Base-by-base conservation (phyloP, 2,113 vertebrate genomes). In the Parus major region DNA sequence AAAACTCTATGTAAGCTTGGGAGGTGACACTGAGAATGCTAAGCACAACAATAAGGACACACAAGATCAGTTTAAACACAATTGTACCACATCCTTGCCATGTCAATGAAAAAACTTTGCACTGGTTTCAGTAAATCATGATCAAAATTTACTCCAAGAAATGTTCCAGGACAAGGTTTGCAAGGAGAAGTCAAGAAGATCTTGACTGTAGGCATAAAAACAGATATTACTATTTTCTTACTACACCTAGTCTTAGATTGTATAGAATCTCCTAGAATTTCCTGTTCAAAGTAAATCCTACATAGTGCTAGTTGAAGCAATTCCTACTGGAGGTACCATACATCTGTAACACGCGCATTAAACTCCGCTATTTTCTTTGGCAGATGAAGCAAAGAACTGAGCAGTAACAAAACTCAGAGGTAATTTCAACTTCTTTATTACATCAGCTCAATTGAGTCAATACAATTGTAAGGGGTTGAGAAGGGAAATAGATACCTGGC, bases 241-340 rank as follows among this genome's bases (percentile, higher is more conserved):
- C 24, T 78, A 49, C 3, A 46, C 2, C 10, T 69, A 15, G 25
- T 39, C 41, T 66, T 82, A 46, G 29, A 47, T 85, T 73, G 57
- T 25, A 39, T 2, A 59, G 50, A 63, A 50, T 63, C 9, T 69
- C 35, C 50, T 61, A 39, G 35, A 81, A 56, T 42, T 56, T 78
- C 33, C n/a, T 2, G 0, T 60, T 41, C 50, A 75, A 75, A 91
- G 65, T 27, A 60, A 90, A 52, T 47, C 24, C 28, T 47, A 28
- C 0, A 1, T 21, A 81, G 27, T 0, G 0, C 33, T 50, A 56
- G 24, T 20, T 73, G 56, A 89, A 94, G 49, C 1, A 46, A 55
- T n/a, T 88, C 10, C 47, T 80, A 21, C 49, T 7, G 2, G 68
- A 72, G 50, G 46, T 63, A 49, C 29, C 19, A 33, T 47, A 31